Conservation (phyloP, 2,113 vertebrate species). For the Nestor notabilis region DNA sequence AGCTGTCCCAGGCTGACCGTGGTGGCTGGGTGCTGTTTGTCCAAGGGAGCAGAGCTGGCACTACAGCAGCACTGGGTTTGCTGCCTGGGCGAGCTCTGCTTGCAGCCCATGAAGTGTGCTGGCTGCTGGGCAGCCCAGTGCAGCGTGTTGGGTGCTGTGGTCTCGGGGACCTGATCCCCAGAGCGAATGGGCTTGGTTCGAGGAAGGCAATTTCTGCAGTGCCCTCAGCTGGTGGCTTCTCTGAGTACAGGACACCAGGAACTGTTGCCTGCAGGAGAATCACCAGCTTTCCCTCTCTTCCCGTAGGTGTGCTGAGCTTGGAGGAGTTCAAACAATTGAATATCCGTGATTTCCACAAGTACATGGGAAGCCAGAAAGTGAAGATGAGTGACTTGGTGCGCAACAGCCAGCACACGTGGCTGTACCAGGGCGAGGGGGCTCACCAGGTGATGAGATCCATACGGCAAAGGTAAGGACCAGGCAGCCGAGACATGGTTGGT, state of each 20-base stretch:
- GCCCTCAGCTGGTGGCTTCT: neutral
- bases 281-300: neutral
- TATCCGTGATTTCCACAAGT: conserved; percentile 84
- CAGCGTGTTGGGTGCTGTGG: rapidly evolving
- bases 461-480: conserved; percentile 85
- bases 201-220: neutral
- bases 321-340: conserved; percentile 89
- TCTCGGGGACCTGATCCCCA: neutral
- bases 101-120: rapidly evolving
- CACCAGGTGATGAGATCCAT: conserved; percentile 89
- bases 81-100: neutral
- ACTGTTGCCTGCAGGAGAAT: neutral
- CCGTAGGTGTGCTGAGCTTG: conserved; percentile 84
- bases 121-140: neutral
- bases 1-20: conserved; percentile 8
- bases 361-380: conserved; percentile 78
- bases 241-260: rapidly evolving
- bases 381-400: conserved; percentile 82
- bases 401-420: conserved; percentile 90
- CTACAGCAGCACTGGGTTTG: neutral
- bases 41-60: neutral
- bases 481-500: neutral
- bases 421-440: conserved; percentile 90
- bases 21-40: neutral
- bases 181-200: neutral